Evolutionary conservation across 2,888 invertebrate species (phyloP).

Genomic region (Andricus curvator): DNA sequence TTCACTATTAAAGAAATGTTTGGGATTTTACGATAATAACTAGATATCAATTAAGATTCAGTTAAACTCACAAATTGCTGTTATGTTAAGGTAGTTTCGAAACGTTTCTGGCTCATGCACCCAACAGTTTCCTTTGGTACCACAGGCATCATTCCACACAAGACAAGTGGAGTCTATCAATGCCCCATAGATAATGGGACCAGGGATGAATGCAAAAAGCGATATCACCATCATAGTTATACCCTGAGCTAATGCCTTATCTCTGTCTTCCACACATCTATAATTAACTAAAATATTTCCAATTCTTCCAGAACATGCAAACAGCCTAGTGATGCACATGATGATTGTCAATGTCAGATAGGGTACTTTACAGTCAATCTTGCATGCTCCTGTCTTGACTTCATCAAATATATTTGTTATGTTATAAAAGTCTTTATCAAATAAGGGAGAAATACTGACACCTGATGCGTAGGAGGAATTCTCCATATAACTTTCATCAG

Average conservation of each 20-base stretch:
- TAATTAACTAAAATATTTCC: slow-evolving; percentile 84
- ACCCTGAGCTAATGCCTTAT: slow-evolving; percentile 85
- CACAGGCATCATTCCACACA: slow-evolving; percentile 84
- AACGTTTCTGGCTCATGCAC: slow-evolving; percentile 83
- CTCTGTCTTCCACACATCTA: slow-evolving; percentile 82
- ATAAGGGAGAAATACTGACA: neutral
- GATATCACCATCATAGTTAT: slow-evolving; percentile 82
- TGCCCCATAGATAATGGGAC: slow-evolving; percentile 84
- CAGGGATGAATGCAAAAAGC: slow-evolving; percentile 84
- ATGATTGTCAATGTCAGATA: slow-evolving; percentile 79
- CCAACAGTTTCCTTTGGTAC: slow-evolving; percentile 83
- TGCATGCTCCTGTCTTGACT: slow-evolving; percentile 75
- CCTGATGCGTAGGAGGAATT: slow-evolving; percentile 32
- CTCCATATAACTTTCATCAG: slow-evolving; percentile 4
- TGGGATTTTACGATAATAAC: neutral
- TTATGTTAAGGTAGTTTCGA: slow-evolving; percentile 80
- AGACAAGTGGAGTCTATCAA: slow-evolving; percentile 84
- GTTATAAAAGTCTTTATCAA: slow-evolving; percentile 41
- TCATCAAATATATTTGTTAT: slow-evolving; percentile 46
- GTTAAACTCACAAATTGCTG: slow-evolving; percentile 79
- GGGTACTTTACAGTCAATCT: slow-evolving; percentile 71
- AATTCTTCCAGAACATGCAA: slow-evolving; percentile 83
- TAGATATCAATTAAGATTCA: slow-evolving; percentile 1
- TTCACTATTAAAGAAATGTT: neutral
- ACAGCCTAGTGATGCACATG: slow-evolving; percentile 80